Conservation (phyloP, 1,140 invertebrate species). For the Drosophila cardini region DNA sequence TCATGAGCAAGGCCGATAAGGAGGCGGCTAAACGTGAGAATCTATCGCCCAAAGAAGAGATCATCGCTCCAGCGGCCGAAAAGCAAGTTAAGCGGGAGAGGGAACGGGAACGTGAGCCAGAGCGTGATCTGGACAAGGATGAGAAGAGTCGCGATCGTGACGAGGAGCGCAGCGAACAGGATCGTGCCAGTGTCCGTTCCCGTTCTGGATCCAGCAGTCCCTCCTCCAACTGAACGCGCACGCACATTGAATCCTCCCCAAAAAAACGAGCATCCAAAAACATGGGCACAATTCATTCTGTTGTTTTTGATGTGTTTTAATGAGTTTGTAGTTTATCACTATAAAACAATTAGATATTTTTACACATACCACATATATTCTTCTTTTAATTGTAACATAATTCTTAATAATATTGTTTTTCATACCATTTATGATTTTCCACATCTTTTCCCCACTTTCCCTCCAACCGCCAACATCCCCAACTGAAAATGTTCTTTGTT, state of each 20-base stretch:
- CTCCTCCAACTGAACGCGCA: conserved; percentile 70
- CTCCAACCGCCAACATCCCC: not conserved
- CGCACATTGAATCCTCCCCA: conserved; percentile 10
- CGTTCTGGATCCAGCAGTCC: conserved; percentile 71
- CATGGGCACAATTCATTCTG: conserved; percentile 16
- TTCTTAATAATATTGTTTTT: conserved; percentile 74
- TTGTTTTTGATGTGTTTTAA: conserved; percentile 38
- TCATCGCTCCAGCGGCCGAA: conserved; percentile 39
- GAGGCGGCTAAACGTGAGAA: conserved; percentile 85
- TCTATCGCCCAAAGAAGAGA: conserved; percentile 77
- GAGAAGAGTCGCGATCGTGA: conserved; percentile 73
- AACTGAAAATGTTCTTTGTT: conserved; percentile 22
- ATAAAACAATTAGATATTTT: conserved; percentile 24
- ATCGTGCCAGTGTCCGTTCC: conserved; percentile 62
- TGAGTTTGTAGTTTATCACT: conserved; percentile 52
- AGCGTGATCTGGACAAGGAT: conserved; percentile 69
- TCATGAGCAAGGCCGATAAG: conserved; percentile 67
- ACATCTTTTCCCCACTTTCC: conserved; percentile 42
- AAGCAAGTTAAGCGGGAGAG: conserved; percentile 54
- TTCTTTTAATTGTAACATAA: conserved; percentile 74
- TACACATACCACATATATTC: conserved; percentile 9
- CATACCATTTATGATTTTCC: conserved; percentile 34
- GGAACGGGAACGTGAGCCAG: conserved; percentile 26
- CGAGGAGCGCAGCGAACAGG: conserved; percentile 70
- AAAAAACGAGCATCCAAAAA: conserved; percentile 23